These are phyloP conservation scores for Philaethria dido DNA, from an alignment of 2,888 invertebrate genomes.

Conservation along the genomic window DNA sequence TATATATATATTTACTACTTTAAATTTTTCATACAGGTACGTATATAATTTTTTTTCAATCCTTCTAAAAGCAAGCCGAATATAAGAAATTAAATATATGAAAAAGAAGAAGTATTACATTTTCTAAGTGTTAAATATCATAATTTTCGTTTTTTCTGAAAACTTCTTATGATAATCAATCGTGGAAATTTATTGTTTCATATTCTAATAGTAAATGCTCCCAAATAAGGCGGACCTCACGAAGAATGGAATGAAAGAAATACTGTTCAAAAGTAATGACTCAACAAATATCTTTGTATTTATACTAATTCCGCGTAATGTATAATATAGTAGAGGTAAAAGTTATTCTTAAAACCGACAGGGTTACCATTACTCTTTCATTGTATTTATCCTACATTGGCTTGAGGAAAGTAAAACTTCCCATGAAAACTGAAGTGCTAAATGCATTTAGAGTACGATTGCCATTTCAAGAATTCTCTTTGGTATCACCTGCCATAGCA, in stretches of 20 bases:
- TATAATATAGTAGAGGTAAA: conserved; percentile 1
- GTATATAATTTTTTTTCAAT: no score
- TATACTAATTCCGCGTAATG: conserved; percentile 1
- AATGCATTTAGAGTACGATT: not conserved
- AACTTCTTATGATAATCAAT: not conserved
- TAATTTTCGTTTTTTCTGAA: not conserved
- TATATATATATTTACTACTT: no score
- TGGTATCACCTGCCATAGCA: no score
- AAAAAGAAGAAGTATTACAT: not conserved
- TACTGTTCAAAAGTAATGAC: conserved; percentile 10
- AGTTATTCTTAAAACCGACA: not conserved
- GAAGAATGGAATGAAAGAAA: conserved; percentile 2
- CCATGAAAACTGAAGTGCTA: not conserved
- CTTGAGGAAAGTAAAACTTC: not conserved
- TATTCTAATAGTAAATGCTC: not conserved
- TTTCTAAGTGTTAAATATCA: not conserved
- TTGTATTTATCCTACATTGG: not conserved
- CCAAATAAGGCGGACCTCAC: not conserved
- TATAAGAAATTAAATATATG: no score
- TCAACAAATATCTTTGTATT: conserved; percentile 3
- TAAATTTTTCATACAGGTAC: no score
- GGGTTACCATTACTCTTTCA: not conserved
- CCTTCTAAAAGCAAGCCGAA: no score
- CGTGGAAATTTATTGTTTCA: not conserved
- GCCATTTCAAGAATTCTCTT: not conserved